Evolutionary conservation across 2,888 invertebrate genomes (phyloP).

Genomic region (Rotaria magnacalcarata): DNA sequence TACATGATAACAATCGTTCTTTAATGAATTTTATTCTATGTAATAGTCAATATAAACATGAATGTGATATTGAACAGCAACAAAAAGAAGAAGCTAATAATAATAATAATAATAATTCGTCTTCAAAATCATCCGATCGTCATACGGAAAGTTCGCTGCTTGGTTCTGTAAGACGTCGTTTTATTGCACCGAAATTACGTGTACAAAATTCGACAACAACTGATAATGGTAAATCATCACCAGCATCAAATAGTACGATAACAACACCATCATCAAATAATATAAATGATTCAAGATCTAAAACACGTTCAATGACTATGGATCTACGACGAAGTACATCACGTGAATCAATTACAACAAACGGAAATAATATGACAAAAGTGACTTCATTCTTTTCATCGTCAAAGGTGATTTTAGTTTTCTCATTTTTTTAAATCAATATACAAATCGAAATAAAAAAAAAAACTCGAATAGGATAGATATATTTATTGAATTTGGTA

Average conservation of each 20-base stretch:
- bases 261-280: not conserved
- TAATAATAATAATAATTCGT: not conserved
- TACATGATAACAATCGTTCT: slow-evolving; percentile 21
- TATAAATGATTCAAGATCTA: not conserved
- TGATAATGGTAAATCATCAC: no score
- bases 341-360: not conserved
- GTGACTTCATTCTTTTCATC: not conserved
- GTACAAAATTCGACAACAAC: not conserved
- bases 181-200: slow-evolving; percentile 1
- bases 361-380: not conserved
- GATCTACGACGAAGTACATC: not conserved
- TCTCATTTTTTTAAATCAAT: no score
- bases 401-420: not conserved
- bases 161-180: not conserved
- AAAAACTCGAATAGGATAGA: no score
- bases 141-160: not conserved
- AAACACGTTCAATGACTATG: not conserved
- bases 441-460: no score
- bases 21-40: not conserved
- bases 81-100: not conserved
- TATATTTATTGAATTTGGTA: no score
- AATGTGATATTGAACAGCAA: slow-evolving; percentile 16
- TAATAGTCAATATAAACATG: slow-evolving; percentile 29
- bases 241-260: not conserved
- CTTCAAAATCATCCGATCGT: not conserved